A percentile compares a stretch with the other conserved stretches of the same genome.
Conservation (phyloP, 2,888 invertebrate genomes). For the Isoperla grammatica region DNA sequence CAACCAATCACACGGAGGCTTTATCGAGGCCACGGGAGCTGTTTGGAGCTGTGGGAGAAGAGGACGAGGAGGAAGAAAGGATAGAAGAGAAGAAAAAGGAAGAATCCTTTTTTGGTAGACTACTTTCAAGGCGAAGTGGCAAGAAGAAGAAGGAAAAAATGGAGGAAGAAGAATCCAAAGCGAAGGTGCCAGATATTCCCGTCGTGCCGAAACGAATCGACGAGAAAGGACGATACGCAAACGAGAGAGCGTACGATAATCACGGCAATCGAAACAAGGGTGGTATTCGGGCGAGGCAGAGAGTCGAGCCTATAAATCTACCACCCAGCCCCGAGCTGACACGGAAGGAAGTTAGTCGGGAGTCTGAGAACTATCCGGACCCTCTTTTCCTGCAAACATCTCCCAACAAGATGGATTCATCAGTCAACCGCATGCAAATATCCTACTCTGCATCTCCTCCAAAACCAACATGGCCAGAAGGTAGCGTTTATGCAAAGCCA, state of each 20-base stretch:
- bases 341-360: neutral
- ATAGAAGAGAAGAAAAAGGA: slow-evolving; percentile 50
- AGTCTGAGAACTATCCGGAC: neutral
- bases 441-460: slow-evolving; percentile 45
- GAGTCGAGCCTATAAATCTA: slow-evolving; percentile 53
- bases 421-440: slow-evolving; percentile 39
- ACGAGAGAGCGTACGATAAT: slow-evolving; percentile 41
- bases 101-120: slow-evolving; percentile 59
- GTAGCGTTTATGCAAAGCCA: slow-evolving; percentile 3
- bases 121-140: slow-evolving; percentile 63
- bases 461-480: slow-evolving; percentile 42
- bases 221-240: slow-evolving; percentile 49
- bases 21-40: slow-evolving; percentile 17
- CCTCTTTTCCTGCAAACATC: neutral
- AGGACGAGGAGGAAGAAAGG: slow-evolving; percentile 37
- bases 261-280: slow-evolving; percentile 29
- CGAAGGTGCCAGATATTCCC: slow-evolving; percentile 39
- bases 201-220: slow-evolving; percentile 49
- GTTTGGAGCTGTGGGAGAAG: slow-evolving; percentile 32
- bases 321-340: slow-evolving; percentile 41
- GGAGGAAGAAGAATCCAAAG: slow-evolving; percentile 39
- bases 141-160: slow-evolving; percentile 52
- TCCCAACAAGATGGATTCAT: neutral
- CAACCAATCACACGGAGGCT: slow-evolving; percentile 7
- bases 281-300: slow-evolving; percentile 44